Conservation (phyloP, 1,140 invertebrate genomes). For the Cyclina sinensis region DNA sequence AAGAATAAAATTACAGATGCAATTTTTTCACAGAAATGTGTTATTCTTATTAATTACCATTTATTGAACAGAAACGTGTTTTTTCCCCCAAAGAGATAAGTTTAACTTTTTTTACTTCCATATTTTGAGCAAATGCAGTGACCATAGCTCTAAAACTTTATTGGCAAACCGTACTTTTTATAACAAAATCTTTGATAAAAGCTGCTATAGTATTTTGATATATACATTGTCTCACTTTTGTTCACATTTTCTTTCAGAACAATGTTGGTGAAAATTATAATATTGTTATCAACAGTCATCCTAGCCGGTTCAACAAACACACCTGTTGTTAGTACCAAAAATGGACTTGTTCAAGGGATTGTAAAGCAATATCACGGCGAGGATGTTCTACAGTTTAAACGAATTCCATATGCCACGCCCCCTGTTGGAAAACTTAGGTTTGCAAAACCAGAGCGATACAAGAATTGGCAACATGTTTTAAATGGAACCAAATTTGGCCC, state of each 20-base stretch:
- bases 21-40: no score
- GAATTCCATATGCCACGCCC: constrained; percentile 61
- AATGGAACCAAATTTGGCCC: constrained; percentile 43
- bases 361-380: neutral
- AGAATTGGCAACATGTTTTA: neutral
- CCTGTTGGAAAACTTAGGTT: constrained; percentile 57
- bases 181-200: no score
- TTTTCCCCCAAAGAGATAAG: no score
- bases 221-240: neutral
- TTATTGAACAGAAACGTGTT: no score
- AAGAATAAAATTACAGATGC: no score
- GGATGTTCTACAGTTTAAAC: constrained; percentile 43
- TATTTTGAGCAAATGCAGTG: no score
- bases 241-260: neutral
- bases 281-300: neutral
- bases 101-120: no score
- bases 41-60: no score
- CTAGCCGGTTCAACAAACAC: neutral
- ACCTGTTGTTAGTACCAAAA: constrained; percentile 21
- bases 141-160: no score
- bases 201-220: neutral
- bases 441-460: neutral
- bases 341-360: constrained; percentile 27
- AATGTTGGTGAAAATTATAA: neutral
- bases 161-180: no score